Evolutionary conservation across 2,113 vertebrate genomes (phyloP).

Genomic region (Rana temporaria): DNA sequence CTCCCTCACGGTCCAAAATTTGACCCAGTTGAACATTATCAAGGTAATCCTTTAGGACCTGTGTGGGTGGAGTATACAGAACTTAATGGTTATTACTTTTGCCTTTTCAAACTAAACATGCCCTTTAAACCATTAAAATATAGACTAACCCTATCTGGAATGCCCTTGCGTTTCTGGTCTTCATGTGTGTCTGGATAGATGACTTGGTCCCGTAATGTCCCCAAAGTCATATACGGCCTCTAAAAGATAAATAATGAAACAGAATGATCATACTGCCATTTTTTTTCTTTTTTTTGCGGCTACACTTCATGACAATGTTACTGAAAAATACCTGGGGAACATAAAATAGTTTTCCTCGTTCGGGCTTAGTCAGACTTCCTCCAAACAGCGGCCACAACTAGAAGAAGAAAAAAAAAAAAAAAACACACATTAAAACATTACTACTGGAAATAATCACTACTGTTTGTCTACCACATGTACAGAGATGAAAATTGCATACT

Average conservation of each 20-base stretch:
- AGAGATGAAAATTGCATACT: not conserved
- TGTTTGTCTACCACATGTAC: not conserved
- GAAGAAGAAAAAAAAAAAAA: conserved; percentile 40
- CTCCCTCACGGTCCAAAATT: conserved; percentile 91
- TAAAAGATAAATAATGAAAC: conserved; percentile 58
- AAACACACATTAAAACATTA: not conserved
- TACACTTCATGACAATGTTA: not conserved
- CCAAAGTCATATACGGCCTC: conserved; percentile 98
- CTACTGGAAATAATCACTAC: no score
- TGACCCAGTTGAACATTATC: conserved; percentile 95
- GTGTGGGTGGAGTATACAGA: conserved; percentile 56
- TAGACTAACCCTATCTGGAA: conserved; percentile 87
- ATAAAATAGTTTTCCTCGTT: conserved; percentile 95
- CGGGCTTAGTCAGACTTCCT: conserved; percentile 92
- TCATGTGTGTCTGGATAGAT: conserved; percentile 94
- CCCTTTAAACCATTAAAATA: not conserved
- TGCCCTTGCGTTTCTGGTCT: conserved; percentile 88
- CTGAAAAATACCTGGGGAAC: conserved; percentile 88
- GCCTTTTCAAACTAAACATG: no score
- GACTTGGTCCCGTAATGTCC: conserved; percentile 94
- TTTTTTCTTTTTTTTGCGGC: not conserved
- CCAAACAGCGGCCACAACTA: conserved; percentile 97
- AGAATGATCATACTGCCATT: not conserved
- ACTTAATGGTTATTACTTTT: no score
- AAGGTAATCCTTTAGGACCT: conserved; percentile 97